Base-by-base conservation (phyloP, 2,797 vertebrate genomes). In the Nannoperca australis region DNA sequence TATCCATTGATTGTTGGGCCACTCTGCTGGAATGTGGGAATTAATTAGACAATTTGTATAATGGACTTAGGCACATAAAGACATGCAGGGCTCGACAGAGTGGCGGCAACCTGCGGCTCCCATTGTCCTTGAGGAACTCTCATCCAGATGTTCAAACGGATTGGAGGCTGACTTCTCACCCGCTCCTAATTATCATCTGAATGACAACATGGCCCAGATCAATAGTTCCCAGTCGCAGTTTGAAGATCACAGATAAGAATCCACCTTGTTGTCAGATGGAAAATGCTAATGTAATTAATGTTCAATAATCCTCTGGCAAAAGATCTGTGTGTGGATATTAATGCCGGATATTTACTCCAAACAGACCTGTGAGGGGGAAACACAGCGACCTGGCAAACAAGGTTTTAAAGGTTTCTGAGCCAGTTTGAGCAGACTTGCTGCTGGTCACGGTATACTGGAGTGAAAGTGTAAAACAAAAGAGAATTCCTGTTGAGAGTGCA, bases 171-270 rank as follows among this genome's bases (percentile, higher is more conserved):
- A 97, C 95, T 96, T 94, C 93, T 96, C 94, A 96, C 96, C 96
- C 92, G 90, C 90, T 91, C 95, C 96, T 97, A 96, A 97, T 98
- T 97, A 96, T 96, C 96, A 97, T 97, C 96, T 97, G 96, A 98
- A 97, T 97, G 96, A 97, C 97, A 98, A 97, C 97, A 96, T 95
- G 94, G 93, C 96, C 88, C 93, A 94, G 96, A 97, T 98, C 97
- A 97, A 98, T 97, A 97, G 96, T 96, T 96, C 95, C 96, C 96
- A 95, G 96, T 96, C 94, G 92, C 95, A 96, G 95, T 96, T 96
- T 96, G 95, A 96, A 96, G 96, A 97, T 96, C 94, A 92, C 92
- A 95, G 96, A 97, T 97, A 96, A 96, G 96, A 95, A 95, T 94
- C 95, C 95, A 96, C 96, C 94, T 95, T 93, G 91, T 93, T 93